Conservation (phyloP, 2,797 vertebrate species). For the Paguma larvata region DNA sequence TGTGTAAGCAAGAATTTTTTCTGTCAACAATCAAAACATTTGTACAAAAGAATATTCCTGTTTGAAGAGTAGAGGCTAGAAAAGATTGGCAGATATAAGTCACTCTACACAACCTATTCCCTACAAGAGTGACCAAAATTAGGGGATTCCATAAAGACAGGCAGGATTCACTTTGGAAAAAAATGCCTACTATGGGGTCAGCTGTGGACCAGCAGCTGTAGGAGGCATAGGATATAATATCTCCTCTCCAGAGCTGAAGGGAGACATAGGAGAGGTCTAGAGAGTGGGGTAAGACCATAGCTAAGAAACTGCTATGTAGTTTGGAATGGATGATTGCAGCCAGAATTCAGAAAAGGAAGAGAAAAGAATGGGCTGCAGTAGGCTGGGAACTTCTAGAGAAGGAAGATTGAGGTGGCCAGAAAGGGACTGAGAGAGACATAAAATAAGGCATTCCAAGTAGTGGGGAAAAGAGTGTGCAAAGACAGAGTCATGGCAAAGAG, state of each 20-base stretch:
- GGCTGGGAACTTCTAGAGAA: not conserved
- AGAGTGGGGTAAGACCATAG: not conserved
- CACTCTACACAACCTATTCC: not conserved
- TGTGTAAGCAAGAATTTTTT: slow-evolving; percentile 40
- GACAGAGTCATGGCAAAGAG: not conserved
- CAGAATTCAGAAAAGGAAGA: not conserved
- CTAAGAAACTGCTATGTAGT: not conserved
- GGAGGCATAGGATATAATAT: not conserved
- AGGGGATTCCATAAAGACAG: not conserved
- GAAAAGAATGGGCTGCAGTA: not conserved
- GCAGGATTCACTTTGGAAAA: not conserved
- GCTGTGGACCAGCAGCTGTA: not conserved
- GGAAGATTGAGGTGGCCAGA: not conserved
- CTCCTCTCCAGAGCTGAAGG: not conserved
- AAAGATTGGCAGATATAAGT: not conserved
- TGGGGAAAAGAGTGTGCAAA: not conserved
- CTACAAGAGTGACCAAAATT: not conserved
- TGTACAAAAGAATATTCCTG: slow-evolving; percentile 1
- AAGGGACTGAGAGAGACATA: not conserved
- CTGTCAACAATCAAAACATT: not conserved
- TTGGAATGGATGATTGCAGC: not conserved
- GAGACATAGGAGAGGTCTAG: not conserved
- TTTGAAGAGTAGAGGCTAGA: slow-evolving; percentile 15
- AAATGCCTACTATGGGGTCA: not conserved
- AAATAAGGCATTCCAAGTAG: not conserved